Percentiles rank a stretch among this genome's conserved stretches.
Evolutionary conservation across 2,113 vertebrate genomes (phyloP).

Genomic region (Pandion haliaetus): DNA sequence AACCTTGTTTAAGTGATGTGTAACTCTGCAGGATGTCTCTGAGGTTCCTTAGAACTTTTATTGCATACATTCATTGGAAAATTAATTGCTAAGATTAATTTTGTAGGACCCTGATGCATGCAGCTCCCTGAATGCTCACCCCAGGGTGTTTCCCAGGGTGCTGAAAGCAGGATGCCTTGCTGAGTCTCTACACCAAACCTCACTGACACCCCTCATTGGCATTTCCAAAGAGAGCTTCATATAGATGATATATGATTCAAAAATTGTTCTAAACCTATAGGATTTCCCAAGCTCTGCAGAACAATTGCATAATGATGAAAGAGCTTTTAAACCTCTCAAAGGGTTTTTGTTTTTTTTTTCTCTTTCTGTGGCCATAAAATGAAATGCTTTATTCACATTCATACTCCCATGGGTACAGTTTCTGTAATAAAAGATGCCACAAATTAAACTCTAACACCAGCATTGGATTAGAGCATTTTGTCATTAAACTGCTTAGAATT

Average conservation of each 20-base stretch:
- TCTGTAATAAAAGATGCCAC: not conserved
- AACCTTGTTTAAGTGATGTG: not conserved
- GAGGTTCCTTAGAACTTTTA: not conserved
- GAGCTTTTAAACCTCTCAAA: not conserved
- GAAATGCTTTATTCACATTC: constrained; percentile 17
- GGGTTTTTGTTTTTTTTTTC: not conserved
- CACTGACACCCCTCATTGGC: rapidly evolving
- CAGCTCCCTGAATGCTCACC: not conserved
- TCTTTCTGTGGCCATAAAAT: not conserved
- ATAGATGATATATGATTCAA: not conserved
- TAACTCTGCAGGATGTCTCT: rapidly evolving
- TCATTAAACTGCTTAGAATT: not conserved
- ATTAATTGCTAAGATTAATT: not conserved
- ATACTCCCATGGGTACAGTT: not conserved
- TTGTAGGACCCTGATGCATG: not conserved
- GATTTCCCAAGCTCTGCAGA: not conserved
- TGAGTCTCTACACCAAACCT: not conserved
- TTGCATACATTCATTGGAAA: not conserved
- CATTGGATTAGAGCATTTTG: not conserved
- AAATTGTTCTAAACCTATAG: not conserved
- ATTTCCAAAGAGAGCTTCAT: not conserved
- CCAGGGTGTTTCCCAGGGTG: not conserved
- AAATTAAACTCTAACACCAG: not conserved
- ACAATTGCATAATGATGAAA: not conserved
- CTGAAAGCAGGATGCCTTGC: not conserved